These are phyloP conservation scores for Clamator glandarius DNA, from an alignment of 2,797 vertebrate genomes.

Conservation along the genomic window DNA sequence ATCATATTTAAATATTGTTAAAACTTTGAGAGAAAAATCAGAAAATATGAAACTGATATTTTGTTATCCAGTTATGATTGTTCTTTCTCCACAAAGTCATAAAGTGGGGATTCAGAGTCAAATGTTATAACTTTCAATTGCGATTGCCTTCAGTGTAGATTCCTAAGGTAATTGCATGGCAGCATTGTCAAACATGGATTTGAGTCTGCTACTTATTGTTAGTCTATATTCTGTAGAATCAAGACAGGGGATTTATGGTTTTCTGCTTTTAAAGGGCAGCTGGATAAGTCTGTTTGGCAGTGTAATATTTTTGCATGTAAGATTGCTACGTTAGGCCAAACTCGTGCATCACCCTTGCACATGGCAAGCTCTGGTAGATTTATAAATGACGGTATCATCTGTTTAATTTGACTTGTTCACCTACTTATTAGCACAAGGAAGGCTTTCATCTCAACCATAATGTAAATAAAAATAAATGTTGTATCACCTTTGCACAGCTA, in stretches of 20 bases:
- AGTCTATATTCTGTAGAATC: background rate
- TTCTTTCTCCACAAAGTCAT: background rate
- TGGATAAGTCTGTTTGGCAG: background rate
- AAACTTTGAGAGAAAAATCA: background rate
- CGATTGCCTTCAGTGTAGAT: background rate
- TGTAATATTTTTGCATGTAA: background rate
- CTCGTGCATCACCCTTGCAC: background rate
- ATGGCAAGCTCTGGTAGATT: background rate
- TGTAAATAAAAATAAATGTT: background rate
- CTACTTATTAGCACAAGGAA: background rate
- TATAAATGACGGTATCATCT: background rate
- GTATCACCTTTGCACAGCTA: background rate
- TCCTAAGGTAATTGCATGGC: background rate
- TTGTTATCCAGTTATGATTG: background rate
- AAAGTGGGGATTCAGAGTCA: background rate
- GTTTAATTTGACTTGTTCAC: background rate
- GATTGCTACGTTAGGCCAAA: background rate
- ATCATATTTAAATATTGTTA: background rate
- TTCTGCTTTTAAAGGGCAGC: conserved; percentile 9
- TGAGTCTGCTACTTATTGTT: background rate
- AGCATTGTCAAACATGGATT: background rate
- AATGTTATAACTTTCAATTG: conserved; percentile 2
- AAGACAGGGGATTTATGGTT: background rate
- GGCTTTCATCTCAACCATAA: background rate
- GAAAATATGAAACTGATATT: background rate